Percentiles rank a stretch among this genome's conserved stretches.
Evolutionary conservation across 2,797 vertebrate genomes (phyloP).

Genomic region (Coluber constrictor): DNA sequence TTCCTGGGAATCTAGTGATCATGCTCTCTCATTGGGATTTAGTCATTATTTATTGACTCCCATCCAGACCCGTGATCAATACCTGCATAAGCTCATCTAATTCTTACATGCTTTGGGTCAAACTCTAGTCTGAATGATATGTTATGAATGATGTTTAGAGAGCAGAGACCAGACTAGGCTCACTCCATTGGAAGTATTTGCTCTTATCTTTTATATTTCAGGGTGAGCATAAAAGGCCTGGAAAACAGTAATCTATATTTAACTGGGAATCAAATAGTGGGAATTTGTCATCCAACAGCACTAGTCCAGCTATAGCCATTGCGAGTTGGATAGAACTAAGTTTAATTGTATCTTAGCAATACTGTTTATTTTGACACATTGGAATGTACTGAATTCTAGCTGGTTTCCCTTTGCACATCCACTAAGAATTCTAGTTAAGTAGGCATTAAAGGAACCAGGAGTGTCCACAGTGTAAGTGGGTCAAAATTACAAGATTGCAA

Average conservation of each 20-base stretch:
- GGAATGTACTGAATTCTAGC: conserved; percentile 2
- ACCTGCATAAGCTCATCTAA: background rate
- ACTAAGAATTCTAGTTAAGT: background rate
- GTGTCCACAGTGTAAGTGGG: background rate
- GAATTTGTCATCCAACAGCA: background rate
- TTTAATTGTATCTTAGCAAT: background rate
- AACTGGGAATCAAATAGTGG: background rate
- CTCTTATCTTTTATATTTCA: background rate
- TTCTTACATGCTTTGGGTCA: background rate
- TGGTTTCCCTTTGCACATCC: background rate
- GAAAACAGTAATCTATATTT: background rate
- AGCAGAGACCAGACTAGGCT: background rate
- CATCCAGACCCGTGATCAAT: background rate
- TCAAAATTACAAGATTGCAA: background rate
- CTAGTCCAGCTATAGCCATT: background rate
- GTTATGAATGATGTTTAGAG: background rate
- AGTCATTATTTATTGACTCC: background rate
- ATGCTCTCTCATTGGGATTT: background rate
- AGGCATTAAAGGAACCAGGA: background rate
- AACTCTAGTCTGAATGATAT: background rate
- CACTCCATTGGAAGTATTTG: background rate
- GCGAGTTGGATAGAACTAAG: background rate
- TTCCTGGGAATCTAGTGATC: background rate
- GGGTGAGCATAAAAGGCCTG: background rate
- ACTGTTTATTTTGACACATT: background rate